Conservation (phyloP, 2,797 vertebrate genomes). For the Coreius guichenoti region DNA sequence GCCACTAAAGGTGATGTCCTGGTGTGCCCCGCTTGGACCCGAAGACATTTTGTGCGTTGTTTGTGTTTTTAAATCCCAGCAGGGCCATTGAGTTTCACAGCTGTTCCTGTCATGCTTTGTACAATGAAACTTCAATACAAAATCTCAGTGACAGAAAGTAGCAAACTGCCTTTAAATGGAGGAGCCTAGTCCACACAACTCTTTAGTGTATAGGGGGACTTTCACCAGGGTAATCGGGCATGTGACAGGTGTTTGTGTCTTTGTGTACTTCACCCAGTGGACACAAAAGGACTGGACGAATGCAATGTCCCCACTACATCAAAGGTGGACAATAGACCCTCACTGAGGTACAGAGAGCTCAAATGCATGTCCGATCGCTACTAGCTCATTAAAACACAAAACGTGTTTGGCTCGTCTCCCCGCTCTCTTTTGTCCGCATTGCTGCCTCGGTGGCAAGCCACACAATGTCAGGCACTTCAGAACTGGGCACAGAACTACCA, state of each 20-base stretch:
- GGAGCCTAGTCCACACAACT: constrained; percentile 56
- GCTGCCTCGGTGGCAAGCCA: constrained; percentile 66
- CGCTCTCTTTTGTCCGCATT: constrained; percentile 68
- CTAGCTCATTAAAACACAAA: constrained; percentile 67
- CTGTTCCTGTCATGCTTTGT: constrained; percentile 73
- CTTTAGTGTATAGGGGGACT: constrained; percentile 47
- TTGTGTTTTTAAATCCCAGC: constrained; percentile 81
- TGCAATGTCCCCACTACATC: constrained; percentile 55
- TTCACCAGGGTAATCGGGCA: constrained; percentile 50
- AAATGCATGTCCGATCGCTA: constrained; percentile 70
- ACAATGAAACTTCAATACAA: constrained; percentile 67
- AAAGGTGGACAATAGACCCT: constrained; percentile 61
- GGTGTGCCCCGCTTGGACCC: constrained; percentile 72
- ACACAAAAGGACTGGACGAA: constrained; percentile 49
- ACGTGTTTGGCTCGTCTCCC: constrained; percentile 65
- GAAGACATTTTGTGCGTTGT: constrained; percentile 73
- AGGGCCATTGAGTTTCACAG: constrained; percentile 74
- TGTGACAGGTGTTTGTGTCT: constrained; percentile 60
- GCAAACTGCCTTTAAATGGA: constrained; percentile 9
- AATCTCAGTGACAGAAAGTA: constrained; percentile 46
- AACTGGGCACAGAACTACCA: constrained; percentile 65
- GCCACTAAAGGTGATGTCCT: constrained; percentile 70
- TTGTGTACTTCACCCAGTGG: constrained; percentile 44
- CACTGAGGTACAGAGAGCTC: constrained; percentile 61
- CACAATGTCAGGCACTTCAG: constrained; percentile 74